Evolutionary conservation across 2,113 vertebrate genomes (phyloP), one percentile per base, ranked within the genome.

Genomic region (Paratilapia polleni): DNA sequence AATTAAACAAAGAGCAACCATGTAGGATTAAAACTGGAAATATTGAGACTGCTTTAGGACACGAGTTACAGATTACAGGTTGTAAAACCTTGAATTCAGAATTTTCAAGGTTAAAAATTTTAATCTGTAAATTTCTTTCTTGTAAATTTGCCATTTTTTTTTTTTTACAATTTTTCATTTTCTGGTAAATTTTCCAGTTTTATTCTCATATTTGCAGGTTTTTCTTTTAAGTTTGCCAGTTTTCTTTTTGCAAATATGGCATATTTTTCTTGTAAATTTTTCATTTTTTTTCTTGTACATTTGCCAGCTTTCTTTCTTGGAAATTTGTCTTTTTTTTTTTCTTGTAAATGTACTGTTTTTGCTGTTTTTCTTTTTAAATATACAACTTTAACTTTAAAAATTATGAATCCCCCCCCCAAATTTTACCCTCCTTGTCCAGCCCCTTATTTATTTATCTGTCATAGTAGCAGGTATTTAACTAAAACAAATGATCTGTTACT

Each of bases 371-470:
- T 34, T 34, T 3, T 34, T 34, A 34, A 34, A 4, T 34, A n/a
- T n/a, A n/a, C n/a, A 41, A 41, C 9, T 41, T 41, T 41, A 41
- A 41, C 9, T 41, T 41, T 41, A 11, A 41, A 41, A 10, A 41
- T 14, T 47, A 4, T 47, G 28, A 31, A n/a, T n/a, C n/a, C n/a
- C n/a, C n/a, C n/a, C 47, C 5, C 17, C 19, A 19, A 52, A 13
- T 47, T 0, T 49, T 52, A 2, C 4, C 10, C 9, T 47, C 38
- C 22, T 47, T 47, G 38, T 68, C 14, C 63, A 11, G 5, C 0
- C 26, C 24, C 64, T 70, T 0, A 14, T 73, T 0, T 0, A 14
- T 73, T 0, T 1, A 6, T 13, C 17, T 73, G 24, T n/a, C n/a
- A n/a, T n/a, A n/a, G n/a, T n/a, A n/a, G n/a, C n/a, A n/a, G n/a